A percentile compares a stretch with the other conserved stretches of the same genome.
These are phyloP conservation scores for Diaphora mendica DNA, from an alignment of 2,888 invertebrate genomes.

Conservation along the genomic window DNA sequence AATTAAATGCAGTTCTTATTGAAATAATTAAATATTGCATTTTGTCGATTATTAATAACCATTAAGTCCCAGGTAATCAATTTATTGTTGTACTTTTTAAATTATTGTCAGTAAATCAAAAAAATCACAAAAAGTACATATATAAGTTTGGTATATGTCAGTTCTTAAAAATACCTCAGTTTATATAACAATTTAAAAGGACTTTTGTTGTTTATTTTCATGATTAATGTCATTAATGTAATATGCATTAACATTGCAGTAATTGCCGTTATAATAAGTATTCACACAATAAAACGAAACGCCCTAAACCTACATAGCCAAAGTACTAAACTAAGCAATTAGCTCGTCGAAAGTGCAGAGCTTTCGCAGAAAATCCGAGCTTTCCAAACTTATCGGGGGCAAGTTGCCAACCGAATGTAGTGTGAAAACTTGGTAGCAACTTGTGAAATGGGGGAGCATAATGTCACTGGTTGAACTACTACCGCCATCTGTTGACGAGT, in stretches of 20 bases:
- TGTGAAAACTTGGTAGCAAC: conserved; percentile 62
- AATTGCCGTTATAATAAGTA: background rate
- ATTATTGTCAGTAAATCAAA: background rate
- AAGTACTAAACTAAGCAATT: conserved; percentile 59
- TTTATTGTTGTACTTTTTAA: background rate
- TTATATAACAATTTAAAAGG: too few species aligned
- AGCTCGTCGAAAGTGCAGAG: conserved; percentile 61
- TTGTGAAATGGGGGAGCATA: conserved; percentile 49
- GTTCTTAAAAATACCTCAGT: background rate
- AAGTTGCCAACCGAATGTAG: conserved; percentile 66
- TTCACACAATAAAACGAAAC: conserved; percentile 31
- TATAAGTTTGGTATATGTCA: too few species aligned
- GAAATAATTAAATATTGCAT: conserved; percentile 56
- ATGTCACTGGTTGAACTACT: conserved; percentile 37
- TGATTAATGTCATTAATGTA: background rate
- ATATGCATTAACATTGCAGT: background rate
- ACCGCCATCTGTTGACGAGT: conserved; percentile 76
- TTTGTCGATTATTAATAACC: conserved; percentile 2
- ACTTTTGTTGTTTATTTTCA: background rate
- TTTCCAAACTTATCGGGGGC: conserved; percentile 63
- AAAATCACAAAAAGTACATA: background rate
- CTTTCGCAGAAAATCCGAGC: conserved; percentile 66
- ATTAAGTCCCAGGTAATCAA: background rate
- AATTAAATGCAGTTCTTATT: conserved; percentile 67
- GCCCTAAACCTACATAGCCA: conserved; percentile 33